These are phyloP conservation scores for Urophycis tenuis DNA, from an alignment of 2,797 vertebrate species.

Conservation along the genomic window DNA sequence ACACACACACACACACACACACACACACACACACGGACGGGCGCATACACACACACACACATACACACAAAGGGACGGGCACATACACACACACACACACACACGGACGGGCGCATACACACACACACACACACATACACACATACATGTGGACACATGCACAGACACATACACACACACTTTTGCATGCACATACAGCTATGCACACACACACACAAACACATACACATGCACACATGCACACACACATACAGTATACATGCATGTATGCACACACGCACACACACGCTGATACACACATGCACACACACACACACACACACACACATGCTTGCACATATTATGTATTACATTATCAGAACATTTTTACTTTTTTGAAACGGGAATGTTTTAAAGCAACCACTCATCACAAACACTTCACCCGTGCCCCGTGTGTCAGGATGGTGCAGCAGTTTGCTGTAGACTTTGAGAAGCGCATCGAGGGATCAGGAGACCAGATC, in stretches of 20 bases:
- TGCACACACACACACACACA: too few relatives aligned
- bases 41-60: too few relatives aligned
- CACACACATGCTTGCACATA: neutral
- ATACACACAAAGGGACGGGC: neutral
- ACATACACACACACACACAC: neutral
- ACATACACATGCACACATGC: neutral
- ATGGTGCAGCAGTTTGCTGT: constrained; percentile 97
- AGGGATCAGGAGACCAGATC: constrained; percentile 93
- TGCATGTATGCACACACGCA: too few relatives aligned
- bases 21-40: neutral
- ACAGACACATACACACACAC: too few relatives aligned
- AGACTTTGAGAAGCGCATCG: constrained; percentile 95
- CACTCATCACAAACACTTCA: neutral
- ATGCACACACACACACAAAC: neutral
- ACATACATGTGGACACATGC: too few relatives aligned
- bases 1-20: neutral
- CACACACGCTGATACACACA: too few relatives aligned
- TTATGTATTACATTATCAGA: neutral
- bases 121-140: too few relatives aligned
- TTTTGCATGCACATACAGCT: too few relatives aligned
- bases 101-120: neutral
- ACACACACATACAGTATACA: too few relatives aligned
- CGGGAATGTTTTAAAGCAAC: neutral
- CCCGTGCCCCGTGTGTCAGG: constrained; percentile 53
- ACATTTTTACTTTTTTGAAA: neutral